These are phyloP conservation scores for Actias luna DNA, from an alignment of 2,888 invertebrate species.

Conservation along the genomic window DNA sequence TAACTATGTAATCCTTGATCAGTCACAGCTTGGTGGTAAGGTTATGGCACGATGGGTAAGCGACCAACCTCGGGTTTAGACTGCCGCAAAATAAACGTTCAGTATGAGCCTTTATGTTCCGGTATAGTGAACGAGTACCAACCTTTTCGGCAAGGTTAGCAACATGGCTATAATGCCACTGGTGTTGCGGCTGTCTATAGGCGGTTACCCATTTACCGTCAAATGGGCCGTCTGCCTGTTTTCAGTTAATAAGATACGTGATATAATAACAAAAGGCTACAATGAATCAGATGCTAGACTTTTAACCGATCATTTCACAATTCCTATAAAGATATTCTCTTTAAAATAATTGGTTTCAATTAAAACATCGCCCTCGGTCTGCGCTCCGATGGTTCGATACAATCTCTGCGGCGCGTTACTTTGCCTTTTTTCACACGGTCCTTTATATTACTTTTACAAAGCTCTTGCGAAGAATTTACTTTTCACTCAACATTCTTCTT, in stretches of 20 bases:
- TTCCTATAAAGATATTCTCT: constrained; percentile 20
- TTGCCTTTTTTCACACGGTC: constrained; percentile 62
- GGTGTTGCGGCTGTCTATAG: no score
- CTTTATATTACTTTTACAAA: constrained; percentile 48
- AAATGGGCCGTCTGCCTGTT: no score
- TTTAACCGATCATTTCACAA: neutral
- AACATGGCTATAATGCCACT: no score
- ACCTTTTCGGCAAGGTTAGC: no score
- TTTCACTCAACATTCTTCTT: neutral
- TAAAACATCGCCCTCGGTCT: constrained; percentile 38
- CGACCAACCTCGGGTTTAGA: no score
- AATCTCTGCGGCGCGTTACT: constrained; percentile 40
- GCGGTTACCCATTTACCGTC: no score
- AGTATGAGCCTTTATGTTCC: no score
- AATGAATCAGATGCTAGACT: neutral
- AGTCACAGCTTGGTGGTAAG: no score
- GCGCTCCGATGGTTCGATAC: constrained; percentile 52
- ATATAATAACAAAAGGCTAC: neutral
- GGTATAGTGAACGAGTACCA: no score
- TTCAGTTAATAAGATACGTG: neutral
- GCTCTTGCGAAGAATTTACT: constrained; percentile 15
- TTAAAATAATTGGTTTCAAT: constrained; percentile 52
- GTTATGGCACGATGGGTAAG: no score
- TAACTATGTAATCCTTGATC: no score
- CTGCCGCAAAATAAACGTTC: no score